Evolutionary conservation across 2,888 invertebrate genomes (phyloP).

Genomic region (Torymus aiolomorphi): DNA sequence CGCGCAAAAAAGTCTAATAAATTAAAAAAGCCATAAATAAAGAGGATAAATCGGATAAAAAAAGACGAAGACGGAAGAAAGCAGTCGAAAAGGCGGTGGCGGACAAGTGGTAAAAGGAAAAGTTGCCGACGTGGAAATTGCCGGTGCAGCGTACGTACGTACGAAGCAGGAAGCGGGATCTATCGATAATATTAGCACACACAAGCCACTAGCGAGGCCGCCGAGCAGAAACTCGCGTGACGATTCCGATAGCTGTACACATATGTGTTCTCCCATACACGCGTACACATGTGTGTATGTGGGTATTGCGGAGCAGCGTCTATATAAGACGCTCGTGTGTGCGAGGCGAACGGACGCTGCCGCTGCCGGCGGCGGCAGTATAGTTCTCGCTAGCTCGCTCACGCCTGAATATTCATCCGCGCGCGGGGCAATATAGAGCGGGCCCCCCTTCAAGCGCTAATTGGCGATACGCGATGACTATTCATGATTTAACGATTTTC

Average conservation of each 20-base stretch:
- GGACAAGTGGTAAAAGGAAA: slow-evolving; percentile 35
- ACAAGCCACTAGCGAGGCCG: slow-evolving; percentile 44
- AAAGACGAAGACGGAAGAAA: background rate
- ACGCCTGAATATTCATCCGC: slow-evolving; percentile 72
- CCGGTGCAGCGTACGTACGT: slow-evolving; percentile 14
- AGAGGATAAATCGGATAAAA: background rate
- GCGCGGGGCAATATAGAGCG: slow-evolving; percentile 47
- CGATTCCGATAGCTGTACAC: slow-evolving; percentile 63
- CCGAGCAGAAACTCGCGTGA: slow-evolving; percentile 66
- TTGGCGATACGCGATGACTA: slow-evolving; percentile 73
- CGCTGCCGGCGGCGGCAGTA: no score
- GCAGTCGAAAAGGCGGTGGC: background rate
- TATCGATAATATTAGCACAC: slow-evolving; percentile 56
- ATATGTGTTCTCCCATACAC: background rate
- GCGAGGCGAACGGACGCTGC: slow-evolving; percentile 61
- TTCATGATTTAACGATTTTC: slow-evolving; percentile 74
- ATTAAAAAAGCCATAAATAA: slow-evolving; percentile 5
- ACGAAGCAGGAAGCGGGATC: slow-evolving; percentile 51
- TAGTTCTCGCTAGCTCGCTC: slow-evolving; percentile 42
- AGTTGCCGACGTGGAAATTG: slow-evolving; percentile 50
- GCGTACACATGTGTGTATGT: background rate
- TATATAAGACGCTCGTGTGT: background rate
- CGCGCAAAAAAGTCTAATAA: background rate
- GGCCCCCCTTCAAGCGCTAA: slow-evolving; percentile 64
- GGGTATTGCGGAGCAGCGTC: background rate